phyloP scores from a whole-genome alignment of 2,888 invertebrate genomes.

The Coenonympha arcania region DNA sequence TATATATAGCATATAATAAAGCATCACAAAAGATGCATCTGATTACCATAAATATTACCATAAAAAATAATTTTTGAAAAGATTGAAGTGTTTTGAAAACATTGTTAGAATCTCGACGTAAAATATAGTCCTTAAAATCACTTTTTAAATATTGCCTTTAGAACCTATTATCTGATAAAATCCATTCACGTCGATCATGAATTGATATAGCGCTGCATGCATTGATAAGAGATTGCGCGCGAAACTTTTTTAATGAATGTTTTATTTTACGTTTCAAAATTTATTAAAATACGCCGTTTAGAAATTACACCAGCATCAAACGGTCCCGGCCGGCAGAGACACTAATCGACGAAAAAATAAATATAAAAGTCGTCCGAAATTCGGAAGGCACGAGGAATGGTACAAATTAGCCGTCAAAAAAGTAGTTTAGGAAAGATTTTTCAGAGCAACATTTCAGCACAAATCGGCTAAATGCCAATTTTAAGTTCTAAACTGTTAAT shows the following conservation, averaged over 20 bases:
- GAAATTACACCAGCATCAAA: neutral
- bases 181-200: neutral
- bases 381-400: constrained; percentile 6
- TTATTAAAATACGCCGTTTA: neutral
- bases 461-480: constrained; percentile 39
- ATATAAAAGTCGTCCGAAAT: constrained; percentile 4
- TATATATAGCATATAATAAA: too few relatives aligned
- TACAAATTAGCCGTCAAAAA: constrained; percentile 24
- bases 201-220: neutral
- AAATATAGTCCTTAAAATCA: too few relatives aligned
- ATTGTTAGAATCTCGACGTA: too few relatives aligned
- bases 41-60: too few relatives aligned
- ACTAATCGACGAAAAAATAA: constrained; percentile 1
- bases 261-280: neutral
- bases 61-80: too few relatives aligned
- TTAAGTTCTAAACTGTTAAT: constrained; percentile 42
- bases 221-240: neutral
- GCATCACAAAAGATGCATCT: too few relatives aligned
- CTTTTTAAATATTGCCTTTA: too few relatives aligned
- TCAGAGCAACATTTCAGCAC: constrained; percentile 24
- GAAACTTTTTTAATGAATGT: neutral
- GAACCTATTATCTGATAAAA: too few relatives aligned
- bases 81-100: too few relatives aligned
- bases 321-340: neutral
- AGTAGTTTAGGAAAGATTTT: constrained; percentile 21